phyloP scores from a whole-genome alignment of 2,888 invertebrate genomes.

The Mesochorus sp. region DNA sequence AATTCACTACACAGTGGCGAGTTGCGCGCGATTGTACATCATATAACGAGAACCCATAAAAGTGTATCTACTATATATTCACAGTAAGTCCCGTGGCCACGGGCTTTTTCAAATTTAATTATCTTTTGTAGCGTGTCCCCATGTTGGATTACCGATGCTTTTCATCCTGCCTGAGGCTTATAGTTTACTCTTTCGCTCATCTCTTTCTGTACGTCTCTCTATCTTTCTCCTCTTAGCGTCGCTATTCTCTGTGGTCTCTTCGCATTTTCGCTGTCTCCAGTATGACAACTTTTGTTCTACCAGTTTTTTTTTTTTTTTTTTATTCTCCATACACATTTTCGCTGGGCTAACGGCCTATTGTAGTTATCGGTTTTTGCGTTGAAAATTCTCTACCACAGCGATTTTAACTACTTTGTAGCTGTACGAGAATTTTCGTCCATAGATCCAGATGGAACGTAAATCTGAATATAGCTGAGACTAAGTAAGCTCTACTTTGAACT shows the following conservation, averaged over 20 bases:
- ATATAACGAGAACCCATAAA: conserved; percentile 36
- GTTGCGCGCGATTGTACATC: background rate
- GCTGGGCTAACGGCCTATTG: no score
- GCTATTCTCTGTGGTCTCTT: no score
- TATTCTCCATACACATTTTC: no score
- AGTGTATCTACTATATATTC: conserved; percentile 36
- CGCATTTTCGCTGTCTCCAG: conserved; percentile 16
- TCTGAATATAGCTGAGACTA: no score
- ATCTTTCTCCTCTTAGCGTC: background rate
- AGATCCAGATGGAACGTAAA: no score
- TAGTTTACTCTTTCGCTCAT: no score
- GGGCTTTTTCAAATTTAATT: conserved; percentile 54
- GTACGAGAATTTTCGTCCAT: no score
- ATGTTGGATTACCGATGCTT: conserved; percentile 55
- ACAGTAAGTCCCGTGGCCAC: background rate
- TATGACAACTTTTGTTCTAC: conserved; percentile 29
- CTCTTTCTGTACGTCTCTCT: background rate
- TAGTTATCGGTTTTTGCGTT: conserved; percentile 18
- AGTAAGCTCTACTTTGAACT: no score
- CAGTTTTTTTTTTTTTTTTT: conserved; percentile 21
- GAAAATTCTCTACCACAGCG: no score
- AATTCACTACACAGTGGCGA: conserved; percentile 32
- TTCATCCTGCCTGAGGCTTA: conserved; percentile 21
- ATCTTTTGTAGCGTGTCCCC: conserved; percentile 38
- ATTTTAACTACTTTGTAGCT: no score